Percentiles rank a stretch among this genome's conserved stretches.
phyloP scores from a whole-genome alignment of 2,113 vertebrate species.

The Pyrgilauda ruficollis region DNA sequence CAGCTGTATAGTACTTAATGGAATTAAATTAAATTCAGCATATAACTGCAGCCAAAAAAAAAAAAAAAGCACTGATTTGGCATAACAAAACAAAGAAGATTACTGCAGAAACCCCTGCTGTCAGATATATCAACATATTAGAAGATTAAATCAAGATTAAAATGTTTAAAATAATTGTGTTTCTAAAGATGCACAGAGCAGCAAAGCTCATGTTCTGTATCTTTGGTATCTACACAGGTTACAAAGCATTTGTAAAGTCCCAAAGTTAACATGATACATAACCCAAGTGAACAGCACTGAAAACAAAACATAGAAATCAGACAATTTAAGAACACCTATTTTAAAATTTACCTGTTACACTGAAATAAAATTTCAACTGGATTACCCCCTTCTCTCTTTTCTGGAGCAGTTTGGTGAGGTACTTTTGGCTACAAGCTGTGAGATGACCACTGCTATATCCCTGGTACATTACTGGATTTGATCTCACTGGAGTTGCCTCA shows the following conservation, averaged over 20 bases:
- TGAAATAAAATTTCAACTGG: not conserved
- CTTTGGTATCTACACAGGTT: not conserved
- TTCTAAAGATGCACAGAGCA: not conserved
- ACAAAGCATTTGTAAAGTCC: not conserved
- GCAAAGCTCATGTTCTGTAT: not conserved
- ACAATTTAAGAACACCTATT: not conserved
- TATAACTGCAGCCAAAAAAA: not conserved
- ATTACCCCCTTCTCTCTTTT: not conserved
- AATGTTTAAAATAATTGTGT: not conserved
- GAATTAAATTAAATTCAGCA: constrained; percentile 31
- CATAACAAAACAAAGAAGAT: constrained; percentile 29
- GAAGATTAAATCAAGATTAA: constrained; percentile 35
- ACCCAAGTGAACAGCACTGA: not conserved
- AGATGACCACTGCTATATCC: not conserved
- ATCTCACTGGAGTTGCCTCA: not conserved
- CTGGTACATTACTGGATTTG: not conserved
- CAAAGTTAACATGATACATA: not conserved
- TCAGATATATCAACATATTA: constrained; percentile 3
- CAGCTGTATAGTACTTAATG: constrained; percentile 1
- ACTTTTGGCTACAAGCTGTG: not conserved
- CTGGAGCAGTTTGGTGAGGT: not conserved
- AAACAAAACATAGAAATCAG: not conserved
- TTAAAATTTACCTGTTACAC: not conserved
- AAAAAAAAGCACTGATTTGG: not conserved
- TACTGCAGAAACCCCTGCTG: constrained; percentile 24